A percentile compares a stretch with the other conserved stretches of the same genome.
Conservation (phyloP, 2,113 vertebrate species). For the Tragelaphus strepsiceros region DNA sequence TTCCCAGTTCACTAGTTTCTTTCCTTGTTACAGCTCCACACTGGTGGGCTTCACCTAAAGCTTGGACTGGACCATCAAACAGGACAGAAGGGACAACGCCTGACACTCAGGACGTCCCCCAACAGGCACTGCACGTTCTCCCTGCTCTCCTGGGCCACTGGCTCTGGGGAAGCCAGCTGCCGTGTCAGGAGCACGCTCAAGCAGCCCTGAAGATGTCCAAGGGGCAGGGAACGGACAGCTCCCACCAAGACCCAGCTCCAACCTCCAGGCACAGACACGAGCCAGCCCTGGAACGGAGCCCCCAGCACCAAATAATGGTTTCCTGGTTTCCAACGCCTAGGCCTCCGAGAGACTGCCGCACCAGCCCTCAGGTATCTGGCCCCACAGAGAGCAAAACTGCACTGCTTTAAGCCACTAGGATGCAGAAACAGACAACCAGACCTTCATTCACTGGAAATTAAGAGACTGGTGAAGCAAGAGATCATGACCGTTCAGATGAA, state of each 20-base stretch:
- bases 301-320: background rate
- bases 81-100: accelerated
- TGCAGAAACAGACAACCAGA: background rate
- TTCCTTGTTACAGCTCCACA: background rate
- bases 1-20: background rate
- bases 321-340: background rate
- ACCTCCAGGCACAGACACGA: accelerated
- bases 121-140: background rate
- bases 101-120: background rate
- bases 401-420: background rate
- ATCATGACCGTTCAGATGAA: background rate
- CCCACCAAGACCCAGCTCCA: background rate
- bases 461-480: background rate
- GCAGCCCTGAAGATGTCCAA: background rate
- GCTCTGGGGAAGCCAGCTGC: background rate
- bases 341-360: background rate
- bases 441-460: background rate
- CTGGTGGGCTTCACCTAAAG: no score
- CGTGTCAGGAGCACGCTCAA: accelerated
- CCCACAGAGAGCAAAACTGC: background rate
- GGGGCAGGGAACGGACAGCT: background rate
- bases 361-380: background rate
- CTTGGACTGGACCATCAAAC: background rate
- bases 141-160: background rate
- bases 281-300: background rate